Evolutionary conservation across 1,140 invertebrate genomes (phyloP).

Genomic region (Hylyphantes graminicola): DNA sequence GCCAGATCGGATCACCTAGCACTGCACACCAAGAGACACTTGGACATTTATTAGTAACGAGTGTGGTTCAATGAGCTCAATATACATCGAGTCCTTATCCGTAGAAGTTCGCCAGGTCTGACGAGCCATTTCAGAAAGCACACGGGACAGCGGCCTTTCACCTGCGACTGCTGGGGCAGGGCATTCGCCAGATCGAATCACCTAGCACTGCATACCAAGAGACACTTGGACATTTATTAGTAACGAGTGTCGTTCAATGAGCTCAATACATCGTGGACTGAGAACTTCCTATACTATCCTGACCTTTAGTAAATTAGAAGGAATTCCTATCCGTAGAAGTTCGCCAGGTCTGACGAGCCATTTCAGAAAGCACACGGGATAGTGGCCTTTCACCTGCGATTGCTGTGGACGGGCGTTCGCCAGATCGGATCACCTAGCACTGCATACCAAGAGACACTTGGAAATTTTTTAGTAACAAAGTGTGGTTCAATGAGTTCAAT

Average conservation of each 20-base stretch:
- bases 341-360: constrained; percentile 82
- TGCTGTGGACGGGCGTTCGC: constrained; percentile 33
- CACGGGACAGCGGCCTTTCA: constrained; percentile 69
- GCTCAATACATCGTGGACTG: too few species aligned
- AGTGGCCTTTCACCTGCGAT: constrained; percentile 24
- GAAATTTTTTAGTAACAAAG: too few species aligned
- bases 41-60: not conserved
- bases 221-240: constrained; percentile 72
- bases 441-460: constrained; percentile 93
- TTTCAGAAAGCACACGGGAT: constrained; percentile 75
- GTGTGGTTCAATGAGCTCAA: too few species aligned
- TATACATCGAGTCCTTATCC: too few species aligned
- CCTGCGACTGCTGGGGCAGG: constrained; percentile 5
- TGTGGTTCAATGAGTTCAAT: too few species aligned
- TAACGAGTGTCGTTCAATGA: too few species aligned
- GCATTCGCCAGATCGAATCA: constrained; percentile 83
- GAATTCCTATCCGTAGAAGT: constrained; percentile 72
- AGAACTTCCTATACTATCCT: too few species aligned
- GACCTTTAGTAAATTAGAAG: too few species aligned
- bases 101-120: constrained; percentile 86
- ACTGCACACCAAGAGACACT: constrained; percentile 94
- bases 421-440: constrained; percentile 92
- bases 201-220: constrained; percentile 95
- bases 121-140: constrained; percentile 79
- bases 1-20: constrained; percentile 91